Evolutionary conservation across 2,888 invertebrate species (phyloP).

Genomic region (Plebejus argus): DNA sequence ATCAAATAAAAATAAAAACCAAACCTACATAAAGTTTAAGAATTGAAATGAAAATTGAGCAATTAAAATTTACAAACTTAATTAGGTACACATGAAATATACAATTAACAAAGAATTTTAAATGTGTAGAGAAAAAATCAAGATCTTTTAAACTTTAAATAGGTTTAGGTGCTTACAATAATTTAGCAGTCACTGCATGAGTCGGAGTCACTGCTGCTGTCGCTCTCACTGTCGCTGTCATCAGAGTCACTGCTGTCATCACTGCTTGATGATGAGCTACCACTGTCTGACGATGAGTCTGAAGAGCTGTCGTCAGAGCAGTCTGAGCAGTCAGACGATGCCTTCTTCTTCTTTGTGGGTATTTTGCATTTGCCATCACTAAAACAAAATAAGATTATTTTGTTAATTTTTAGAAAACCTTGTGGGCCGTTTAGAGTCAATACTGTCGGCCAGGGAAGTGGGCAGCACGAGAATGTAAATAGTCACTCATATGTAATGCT

Average conservation of each 20-base stretch:
- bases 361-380: constrained; percentile 67
- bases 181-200: constrained; percentile 54
- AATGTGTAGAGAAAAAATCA: background rate
- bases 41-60: constrained; percentile 26
- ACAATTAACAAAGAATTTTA: background rate
- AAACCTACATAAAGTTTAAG: constrained; percentile 25
- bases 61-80: background rate
- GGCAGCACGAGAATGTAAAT: too few species aligned
- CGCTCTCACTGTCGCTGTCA: constrained; percentile 45
- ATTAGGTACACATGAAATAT: background rate
- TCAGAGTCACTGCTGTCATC: constrained; percentile 61
- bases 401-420: constrained; percentile 32
- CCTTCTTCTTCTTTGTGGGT: constrained; percentile 66
- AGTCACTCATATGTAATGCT: too few species aligned
- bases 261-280: constrained; percentile 42
- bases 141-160: constrained; percentile 20
- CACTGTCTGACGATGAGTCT: constrained; percentile 55
- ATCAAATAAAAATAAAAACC: constrained; percentile 43
- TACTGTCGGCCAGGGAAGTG: too few species aligned
- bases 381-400: constrained; percentile 38
- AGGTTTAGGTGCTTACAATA: constrained; percentile 31
- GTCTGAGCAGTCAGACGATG: constrained; percentile 56
- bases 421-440: background rate
- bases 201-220: constrained; percentile 55
- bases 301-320: constrained; percentile 45